phyloP scores from a whole-genome alignment of 2,888 invertebrate species.

The Lasioglossum leucozonium region DNA sequence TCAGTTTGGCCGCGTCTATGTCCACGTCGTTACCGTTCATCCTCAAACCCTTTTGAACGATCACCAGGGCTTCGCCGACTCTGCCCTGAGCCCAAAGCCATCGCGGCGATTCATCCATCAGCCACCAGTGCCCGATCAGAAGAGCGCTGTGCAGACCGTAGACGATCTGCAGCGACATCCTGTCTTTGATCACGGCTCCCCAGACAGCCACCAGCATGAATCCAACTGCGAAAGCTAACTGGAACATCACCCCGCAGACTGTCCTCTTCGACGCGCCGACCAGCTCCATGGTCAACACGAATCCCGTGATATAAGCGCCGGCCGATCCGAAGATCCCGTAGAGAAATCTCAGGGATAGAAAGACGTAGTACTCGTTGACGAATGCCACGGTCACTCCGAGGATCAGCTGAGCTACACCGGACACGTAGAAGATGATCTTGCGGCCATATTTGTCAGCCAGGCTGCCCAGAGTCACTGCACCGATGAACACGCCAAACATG shows the following conservation, averaged over 20 bases:
- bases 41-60: constrained; percentile 91
- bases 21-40: constrained; percentile 88
- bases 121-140: constrained; percentile 93
- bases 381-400: constrained; percentile 90
- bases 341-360: constrained; percentile 88
- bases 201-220: constrained; percentile 94
- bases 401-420: constrained; percentile 90
- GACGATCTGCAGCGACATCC: constrained; percentile 89
- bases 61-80: constrained; percentile 89
- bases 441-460: constrained; percentile 92
- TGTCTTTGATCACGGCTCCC: constrained; percentile 91
- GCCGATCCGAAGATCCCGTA: constrained; percentile 94
- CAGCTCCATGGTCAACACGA: constrained; percentile 92
- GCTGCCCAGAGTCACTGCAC: constrained; percentile 91
- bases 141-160: constrained; percentile 91
- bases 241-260: constrained; percentile 92
- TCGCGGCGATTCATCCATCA: constrained; percentile 94
- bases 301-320: constrained; percentile 88
- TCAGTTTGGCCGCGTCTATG: constrained; percentile 87
- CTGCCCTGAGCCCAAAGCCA: constrained; percentile 95
- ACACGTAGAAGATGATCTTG: constrained; percentile 92
- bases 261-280: constrained; percentile 93
- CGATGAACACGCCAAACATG: constrained; percentile 94
- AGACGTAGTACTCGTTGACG: constrained; percentile 91
- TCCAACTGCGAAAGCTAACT: constrained; percentile 91